These are phyloP conservation scores for Trissolcus basalis DNA, from an alignment of 1,140 invertebrate species.

Conservation along the genomic window DNA sequence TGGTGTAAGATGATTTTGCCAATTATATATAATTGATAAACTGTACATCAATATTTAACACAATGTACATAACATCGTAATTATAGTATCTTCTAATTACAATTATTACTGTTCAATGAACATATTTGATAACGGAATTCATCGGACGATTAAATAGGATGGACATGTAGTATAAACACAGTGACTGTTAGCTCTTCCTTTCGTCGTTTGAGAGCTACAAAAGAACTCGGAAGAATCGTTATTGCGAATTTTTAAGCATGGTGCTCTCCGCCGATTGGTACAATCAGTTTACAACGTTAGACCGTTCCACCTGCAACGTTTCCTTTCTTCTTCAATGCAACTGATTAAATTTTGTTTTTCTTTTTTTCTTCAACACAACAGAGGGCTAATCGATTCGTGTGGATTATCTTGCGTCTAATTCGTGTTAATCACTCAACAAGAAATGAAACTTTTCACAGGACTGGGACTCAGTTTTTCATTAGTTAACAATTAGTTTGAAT, in stretches of 20 bases:
- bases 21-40: constrained; percentile 74
- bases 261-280: constrained; percentile 39
- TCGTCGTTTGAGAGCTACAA: constrained; percentile 54
- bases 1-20: constrained; percentile 63
- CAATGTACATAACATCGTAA: constrained; percentile 73
- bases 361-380: constrained; percentile 18
- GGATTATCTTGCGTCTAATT: no score
- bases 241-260: constrained; percentile 44
- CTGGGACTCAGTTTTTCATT: no score
- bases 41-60: constrained; percentile 75
- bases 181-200: constrained; percentile 48
- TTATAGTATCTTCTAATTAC: constrained; percentile 71
- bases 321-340: constrained; percentile 13
- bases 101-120: constrained; percentile 70
- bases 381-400: constrained; percentile 9
- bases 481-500: no score
- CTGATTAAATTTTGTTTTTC: neutral
- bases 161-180: constrained; percentile 68
- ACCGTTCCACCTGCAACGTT: constrained; percentile 43
- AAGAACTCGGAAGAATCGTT: constrained; percentile 44
- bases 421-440: no score
- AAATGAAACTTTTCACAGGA: no score
- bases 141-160: constrained; percentile 70
- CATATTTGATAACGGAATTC: constrained; percentile 68
- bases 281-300: constrained; percentile 41